Evolutionary conservation across 2,113 vertebrate genomes (phyloP), one percentile per base, ranked within the genome.

Genomic region (Malurus melanocephalus): DNA sequence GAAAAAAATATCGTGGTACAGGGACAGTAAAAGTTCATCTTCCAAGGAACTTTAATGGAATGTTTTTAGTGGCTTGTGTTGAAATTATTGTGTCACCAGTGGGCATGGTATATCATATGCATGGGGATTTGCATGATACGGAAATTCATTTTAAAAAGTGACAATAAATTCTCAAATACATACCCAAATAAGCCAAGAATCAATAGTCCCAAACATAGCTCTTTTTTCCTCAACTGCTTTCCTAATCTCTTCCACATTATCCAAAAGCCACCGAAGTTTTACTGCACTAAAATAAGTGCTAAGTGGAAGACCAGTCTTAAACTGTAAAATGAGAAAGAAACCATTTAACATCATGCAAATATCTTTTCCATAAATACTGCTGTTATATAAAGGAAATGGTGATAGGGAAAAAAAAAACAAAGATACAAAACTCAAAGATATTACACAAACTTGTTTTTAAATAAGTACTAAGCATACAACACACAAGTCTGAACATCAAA

Each of bases 131-230:
- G 33, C 11, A 26, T 13, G 16, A 61, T 8, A 64, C 3, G 9
- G 30, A 66, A 55, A 38, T 60, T 27, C 1, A 24, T 13, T 87
- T 66, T 27, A 17, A 55, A n/a, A 75, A 48, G 20, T 32, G 40
- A 19, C 11, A 56, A 59, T 32, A 85, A 73, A 81, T 38, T 59
- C 57, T 84, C 19, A 48, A 45, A 80, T 88, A 97, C 98, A 75
- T 95, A 99, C 99, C 99, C 99, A 99, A 97, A 99, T 99, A 80
- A 99, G 98, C 99, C 99, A 99, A 65, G 99, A 99, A 96, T 99
- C 99, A 93, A 99, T 94, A 2, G 99, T 99, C 5, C 99, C 99
- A 69, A 99, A 99, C 96, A 99, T 91, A 60, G 99, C 99, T 49
- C 98, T 95, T 22, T 92, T 91, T 15, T 97, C 97, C 52, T 84